Evolutionary conservation across 2,797 vertebrate species (phyloP).

Genomic region (Sphaeramia orbicularis): DNA sequence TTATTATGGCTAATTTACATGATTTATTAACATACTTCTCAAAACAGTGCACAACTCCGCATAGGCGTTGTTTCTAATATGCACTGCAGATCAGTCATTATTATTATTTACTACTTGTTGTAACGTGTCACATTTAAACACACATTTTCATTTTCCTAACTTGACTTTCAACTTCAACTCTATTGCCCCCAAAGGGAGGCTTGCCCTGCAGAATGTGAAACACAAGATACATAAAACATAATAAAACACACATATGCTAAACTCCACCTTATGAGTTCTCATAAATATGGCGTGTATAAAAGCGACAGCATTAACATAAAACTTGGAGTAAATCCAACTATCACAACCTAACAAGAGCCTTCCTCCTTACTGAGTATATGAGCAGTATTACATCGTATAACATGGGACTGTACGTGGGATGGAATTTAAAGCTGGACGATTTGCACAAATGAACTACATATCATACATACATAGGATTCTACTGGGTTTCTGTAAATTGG

Average conservation of each 20-base stretch:
- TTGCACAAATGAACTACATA: too few relatives aligned
- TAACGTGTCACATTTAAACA: constrained; percentile 1
- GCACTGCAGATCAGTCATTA: too few relatives aligned
- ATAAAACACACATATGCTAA: constrained; percentile 28
- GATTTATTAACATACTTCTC: not conserved
- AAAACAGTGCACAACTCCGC: not conserved
- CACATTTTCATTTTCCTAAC: not conserved
- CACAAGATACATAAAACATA: constrained; percentile 22
- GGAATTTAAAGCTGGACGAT: too few relatives aligned
- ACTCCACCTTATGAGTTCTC: constrained; percentile 6
- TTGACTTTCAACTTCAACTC: constrained; percentile 8
- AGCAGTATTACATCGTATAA: too few relatives aligned
- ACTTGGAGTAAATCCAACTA: constrained; percentile 10
- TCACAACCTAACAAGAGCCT: too few relatives aligned
- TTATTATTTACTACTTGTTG: not conserved
- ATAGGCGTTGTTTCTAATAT: too few relatives aligned
- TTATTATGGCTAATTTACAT: constrained; percentile 16
- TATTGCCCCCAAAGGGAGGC: constrained; percentile 5
- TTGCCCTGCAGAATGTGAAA: constrained; percentile 9
- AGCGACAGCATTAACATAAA: constrained; percentile 24
- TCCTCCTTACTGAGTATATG: too few relatives aligned
- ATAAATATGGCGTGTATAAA: constrained; percentile 37
- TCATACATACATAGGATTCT: too few relatives aligned
- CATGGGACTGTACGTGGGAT: too few relatives aligned
- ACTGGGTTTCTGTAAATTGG: too few relatives aligned